A percentile compares a stretch with the other conserved stretches of the same genome.
Conservation (phyloP, 2,888 invertebrate species). For the Pocota personata region DNA sequence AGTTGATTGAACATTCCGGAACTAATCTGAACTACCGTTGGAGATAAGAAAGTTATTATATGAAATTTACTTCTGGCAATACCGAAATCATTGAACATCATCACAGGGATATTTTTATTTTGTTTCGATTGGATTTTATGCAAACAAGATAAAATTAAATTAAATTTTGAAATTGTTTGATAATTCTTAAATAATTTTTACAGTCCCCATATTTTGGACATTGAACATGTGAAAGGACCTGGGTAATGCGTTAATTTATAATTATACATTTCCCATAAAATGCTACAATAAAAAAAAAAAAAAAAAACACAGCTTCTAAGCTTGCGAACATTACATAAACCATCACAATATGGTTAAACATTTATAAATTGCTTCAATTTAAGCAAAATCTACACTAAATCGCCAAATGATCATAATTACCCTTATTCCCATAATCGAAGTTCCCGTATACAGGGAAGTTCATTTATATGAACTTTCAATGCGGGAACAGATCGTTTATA, state of each 20-base stretch:
- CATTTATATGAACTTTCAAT: too few relatives aligned
- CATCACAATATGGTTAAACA: too few relatives aligned
- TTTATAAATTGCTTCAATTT: background rate
- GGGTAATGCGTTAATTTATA: background rate
- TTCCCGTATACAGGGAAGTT: too few relatives aligned
- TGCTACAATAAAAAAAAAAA: background rate
- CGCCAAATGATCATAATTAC: background rate
- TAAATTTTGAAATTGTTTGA: background rate
- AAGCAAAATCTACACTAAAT: background rate
- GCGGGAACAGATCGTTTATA: too few relatives aligned
- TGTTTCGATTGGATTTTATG: too few relatives aligned
- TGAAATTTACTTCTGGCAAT: background rate
- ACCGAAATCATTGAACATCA: background rate
- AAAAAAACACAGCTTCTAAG: background rate
- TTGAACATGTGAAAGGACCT: background rate
- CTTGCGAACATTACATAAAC: background rate
- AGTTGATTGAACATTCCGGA: too few relatives aligned
- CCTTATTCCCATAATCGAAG: too few relatives aligned
- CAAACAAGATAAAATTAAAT: too few relatives aligned
- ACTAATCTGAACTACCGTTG: too few relatives aligned
- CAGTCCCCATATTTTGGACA: background rate
- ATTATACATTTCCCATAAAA: background rate
- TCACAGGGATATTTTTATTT: too few relatives aligned
- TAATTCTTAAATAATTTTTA: slow-evolving; percentile 5
- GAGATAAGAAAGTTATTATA: too few relatives aligned